A percentile compares a stretch with the other conserved stretches of the same genome.
These are phyloP conservation scores for Unio delphinus DNA, from an alignment of 2,888 invertebrate species.

Conservation along the genomic window DNA sequence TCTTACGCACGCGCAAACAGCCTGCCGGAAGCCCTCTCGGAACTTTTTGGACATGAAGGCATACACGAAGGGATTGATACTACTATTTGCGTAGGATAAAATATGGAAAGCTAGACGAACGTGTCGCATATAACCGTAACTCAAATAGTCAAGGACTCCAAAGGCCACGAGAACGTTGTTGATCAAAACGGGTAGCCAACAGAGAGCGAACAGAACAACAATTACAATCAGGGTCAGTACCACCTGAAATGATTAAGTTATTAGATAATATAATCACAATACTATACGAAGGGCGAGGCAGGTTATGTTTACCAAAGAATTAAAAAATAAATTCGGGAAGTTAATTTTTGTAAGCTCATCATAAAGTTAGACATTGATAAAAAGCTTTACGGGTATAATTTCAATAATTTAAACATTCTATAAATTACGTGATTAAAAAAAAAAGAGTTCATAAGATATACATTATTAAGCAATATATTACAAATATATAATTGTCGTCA, in stretches of 20 bases:
- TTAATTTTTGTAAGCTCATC: too few species aligned
- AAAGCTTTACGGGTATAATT: too few species aligned
- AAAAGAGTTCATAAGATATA: too few species aligned
- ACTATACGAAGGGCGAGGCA: too few species aligned
- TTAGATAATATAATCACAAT: too few species aligned
- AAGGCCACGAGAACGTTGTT: slow-evolving; percentile 80
- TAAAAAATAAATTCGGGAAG: too few species aligned
- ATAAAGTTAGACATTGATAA: too few species aligned
- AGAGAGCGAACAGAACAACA: slow-evolving; percentile 80
- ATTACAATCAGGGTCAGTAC: slow-evolving; percentile 82
- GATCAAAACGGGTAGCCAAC: slow-evolving; percentile 81
- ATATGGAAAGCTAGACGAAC: slow-evolving; percentile 78
- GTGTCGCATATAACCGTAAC: slow-evolving; percentile 76
- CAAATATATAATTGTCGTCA: too few species aligned
- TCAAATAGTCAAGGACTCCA: slow-evolving; percentile 73
- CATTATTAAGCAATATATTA: too few species aligned
- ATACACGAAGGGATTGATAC: slow-evolving; percentile 82
- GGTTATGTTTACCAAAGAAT: too few species aligned
- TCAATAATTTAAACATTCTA: too few species aligned
- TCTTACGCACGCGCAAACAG: slow-evolving; percentile 45
- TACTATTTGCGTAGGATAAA: slow-evolving; percentile 82
- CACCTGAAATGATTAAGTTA: slow-evolving; percentile 74
- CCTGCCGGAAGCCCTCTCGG: slow-evolving; percentile 72
- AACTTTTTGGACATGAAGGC: slow-evolving; percentile 84
- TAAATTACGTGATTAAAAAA: too few species aligned